Base-by-base conservation (phyloP, 1,140 invertebrate genomes). In the Rhizoglyphus robini region DNA sequence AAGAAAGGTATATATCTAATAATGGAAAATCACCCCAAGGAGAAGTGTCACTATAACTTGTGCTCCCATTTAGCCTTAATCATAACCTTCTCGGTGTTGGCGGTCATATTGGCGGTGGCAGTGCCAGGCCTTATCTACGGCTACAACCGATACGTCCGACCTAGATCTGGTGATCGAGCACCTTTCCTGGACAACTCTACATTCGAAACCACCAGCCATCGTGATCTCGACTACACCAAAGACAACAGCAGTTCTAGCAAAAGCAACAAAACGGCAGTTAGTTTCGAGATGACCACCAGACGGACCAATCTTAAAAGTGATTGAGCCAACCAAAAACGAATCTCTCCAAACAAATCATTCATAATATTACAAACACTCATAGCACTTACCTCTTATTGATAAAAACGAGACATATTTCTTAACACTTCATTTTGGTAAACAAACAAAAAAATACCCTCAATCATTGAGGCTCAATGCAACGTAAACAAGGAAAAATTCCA, bases 101-200 rank as follows among this genome's bases (percentile, higher is more conserved):
- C 8, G 8, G 23, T 54, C 23, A 8, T 54, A 54, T 23, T 54
- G 23, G 20, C 23, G 15, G 20, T 54, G 23, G 51, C 8, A 15
- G 51, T 54, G 51, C 51, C 51, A 32, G 8, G 8, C 23, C 8
- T 32, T 32, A 32, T 54, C 31, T 5, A 27, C 31, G 51, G 8
- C 20, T 54, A 5, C 31, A 54, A 5, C 8, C 20, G 8, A 8
- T 20, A 54, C 51, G 36, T 41, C 8, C 41, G 41, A 46, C 15
- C 41, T 46, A 23, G 15, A 15, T 15, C 51, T 32, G 51, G 20
- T 54, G 51, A 54, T 54, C 51, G 51, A 32, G 8, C 8, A 32
- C 51, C 51, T 8, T 54, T 54, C 8, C 23, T 54, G 8, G 51
- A 54, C 51, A 54, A 54, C 51, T 41, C 36, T 41, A 54, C 23